phyloP scores from a whole-genome alignment of 2,113 vertebrate genomes.

The Trichechus manatus region DNA sequence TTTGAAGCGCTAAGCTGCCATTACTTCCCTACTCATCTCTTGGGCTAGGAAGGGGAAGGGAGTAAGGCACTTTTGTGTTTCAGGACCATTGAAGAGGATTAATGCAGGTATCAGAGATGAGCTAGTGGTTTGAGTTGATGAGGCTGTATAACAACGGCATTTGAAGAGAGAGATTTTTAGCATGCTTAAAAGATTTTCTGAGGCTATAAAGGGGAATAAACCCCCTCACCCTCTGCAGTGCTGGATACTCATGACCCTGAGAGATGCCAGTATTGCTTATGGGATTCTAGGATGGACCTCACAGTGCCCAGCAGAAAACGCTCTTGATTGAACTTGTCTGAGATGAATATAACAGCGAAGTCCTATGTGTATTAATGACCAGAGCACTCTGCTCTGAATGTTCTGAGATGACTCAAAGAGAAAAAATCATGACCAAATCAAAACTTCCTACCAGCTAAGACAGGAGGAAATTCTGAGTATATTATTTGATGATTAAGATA shows the following conservation, averaged over 20 bases:
- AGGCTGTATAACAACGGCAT: background rate
- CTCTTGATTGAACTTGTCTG: background rate
- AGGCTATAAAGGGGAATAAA: background rate
- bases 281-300: background rate
- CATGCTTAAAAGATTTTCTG: background rate
- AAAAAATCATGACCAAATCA: conserved; percentile 12
- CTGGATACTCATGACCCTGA: background rate
- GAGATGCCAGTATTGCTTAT: background rate
- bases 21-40: background rate
- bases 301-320: background rate
- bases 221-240: background rate
- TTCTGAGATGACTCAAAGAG: background rate
- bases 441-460: conserved; percentile 37
- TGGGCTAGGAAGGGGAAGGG: background rate
- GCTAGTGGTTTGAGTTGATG: background rate
- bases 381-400: background rate
- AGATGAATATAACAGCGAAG: background rate
- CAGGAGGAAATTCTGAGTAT: conserved; percentile 5
- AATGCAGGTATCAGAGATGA: background rate
- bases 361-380: background rate
- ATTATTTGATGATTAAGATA: conserved; percentile 23
- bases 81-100: background rate
- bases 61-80: background rate
- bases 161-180: background rate
- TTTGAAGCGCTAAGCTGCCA: background rate